These are phyloP conservation scores for Eilema depressum DNA, from an alignment of 2,888 invertebrate genomes.

Conservation along the genomic window DNA sequence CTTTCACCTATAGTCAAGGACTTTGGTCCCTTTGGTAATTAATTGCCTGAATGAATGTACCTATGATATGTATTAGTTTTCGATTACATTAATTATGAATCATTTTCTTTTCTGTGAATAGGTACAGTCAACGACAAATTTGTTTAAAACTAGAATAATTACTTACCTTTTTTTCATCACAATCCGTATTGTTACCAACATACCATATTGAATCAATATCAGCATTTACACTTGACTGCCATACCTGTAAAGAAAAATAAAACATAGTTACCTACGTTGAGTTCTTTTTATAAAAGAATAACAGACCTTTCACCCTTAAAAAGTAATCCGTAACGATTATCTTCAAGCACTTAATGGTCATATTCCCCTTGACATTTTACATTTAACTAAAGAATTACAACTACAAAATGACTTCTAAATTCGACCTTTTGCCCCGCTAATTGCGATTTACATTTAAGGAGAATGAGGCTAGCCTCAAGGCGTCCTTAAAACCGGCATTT, in stretches of 20 bases:
- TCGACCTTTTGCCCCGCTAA: background rate
- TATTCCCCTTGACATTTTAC: background rate
- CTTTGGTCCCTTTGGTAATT: no score
- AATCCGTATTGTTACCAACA: background rate
- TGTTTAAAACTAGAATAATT: no score
- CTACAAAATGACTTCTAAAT: background rate
- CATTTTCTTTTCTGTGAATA: no score
- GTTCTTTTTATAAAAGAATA: background rate
- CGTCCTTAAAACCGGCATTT: background rate
- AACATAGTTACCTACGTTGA: no score
- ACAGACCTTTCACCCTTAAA: background rate
- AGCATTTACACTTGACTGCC: background rate
- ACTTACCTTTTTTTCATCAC: no score
- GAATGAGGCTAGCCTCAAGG: background rate
- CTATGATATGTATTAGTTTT: no score
- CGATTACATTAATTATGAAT: no score
- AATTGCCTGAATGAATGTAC: no score
- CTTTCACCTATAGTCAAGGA: background rate
- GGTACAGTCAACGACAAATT: no score
- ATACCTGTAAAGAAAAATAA: background rate
- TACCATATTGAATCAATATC: background rate
- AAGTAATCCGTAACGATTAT: background rate
- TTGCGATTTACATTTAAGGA: constrained; percentile 2
- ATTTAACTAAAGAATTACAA: background rate
- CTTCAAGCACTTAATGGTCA: background rate